phyloP scores from a whole-genome alignment of 1,140 invertebrate genomes.

The Adoxophyes honmai region DNA sequence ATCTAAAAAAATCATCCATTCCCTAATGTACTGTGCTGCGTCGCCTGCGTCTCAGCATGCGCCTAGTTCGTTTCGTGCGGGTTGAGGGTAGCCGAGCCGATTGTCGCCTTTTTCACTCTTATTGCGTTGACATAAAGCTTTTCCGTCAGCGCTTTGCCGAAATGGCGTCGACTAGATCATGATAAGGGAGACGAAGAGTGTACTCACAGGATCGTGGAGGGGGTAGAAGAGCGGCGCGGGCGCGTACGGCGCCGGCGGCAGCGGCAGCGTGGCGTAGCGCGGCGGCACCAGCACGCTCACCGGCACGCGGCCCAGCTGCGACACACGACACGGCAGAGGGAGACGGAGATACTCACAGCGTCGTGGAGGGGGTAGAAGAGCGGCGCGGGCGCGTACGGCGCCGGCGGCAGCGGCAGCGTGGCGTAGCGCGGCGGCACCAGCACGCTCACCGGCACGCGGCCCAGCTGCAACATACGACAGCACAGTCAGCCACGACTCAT shows the following conservation, averaged over 20 bases:
- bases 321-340: too few relatives aligned
- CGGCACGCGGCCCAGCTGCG: conserved; percentile 56
- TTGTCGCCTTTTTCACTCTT: too few relatives aligned
- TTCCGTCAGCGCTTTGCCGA: too few relatives aligned
- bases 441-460: conserved; percentile 52
- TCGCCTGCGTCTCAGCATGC: too few relatives aligned
- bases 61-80: too few relatives aligned
- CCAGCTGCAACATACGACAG: conserved; percentile 55
- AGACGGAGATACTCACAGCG: conserved; percentile 45
- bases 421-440: conserved; percentile 58
- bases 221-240: conserved; percentile 50
- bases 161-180: too few relatives aligned
- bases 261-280: conserved; percentile 63
- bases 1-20: too few relatives aligned
- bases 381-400: conserved; percentile 33
- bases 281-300: conserved; percentile 52
- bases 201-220: conserved; percentile 50
- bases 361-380: conserved; percentile 61
- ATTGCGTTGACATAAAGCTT: too few relatives aligned
- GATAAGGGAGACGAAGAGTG: too few relatives aligned
- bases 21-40: too few relatives aligned
- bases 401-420: conserved; percentile 57
- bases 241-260: conserved; percentile 43
- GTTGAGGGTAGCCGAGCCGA: too few relatives aligned
- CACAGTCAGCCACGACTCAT: too few relatives aligned